A percentile compares a stretch with the other conserved stretches of the same genome.
These are phyloP conservation scores for Heliangelus exortis DNA, from an alignment of 2,797 vertebrate species.

Conservation along the genomic window DNA sequence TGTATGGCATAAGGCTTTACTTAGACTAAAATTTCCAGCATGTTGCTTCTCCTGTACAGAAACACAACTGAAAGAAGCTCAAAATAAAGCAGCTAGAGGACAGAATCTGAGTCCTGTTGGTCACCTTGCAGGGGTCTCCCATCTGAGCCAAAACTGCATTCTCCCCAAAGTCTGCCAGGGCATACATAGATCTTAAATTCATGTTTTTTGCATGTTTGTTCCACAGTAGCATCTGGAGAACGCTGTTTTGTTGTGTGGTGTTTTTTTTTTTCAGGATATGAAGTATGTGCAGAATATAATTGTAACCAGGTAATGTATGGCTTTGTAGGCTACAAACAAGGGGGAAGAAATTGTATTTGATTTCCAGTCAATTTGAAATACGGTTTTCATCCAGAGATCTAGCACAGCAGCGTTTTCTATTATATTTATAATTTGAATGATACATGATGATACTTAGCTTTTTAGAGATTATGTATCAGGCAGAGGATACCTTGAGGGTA, in stretches of 20 bases:
- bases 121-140: not conserved
- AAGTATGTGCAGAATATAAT: not conserved
- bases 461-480: not conserved
- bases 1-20: not conserved
- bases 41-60: not conserved
- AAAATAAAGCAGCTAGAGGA: not conserved
- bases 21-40: not conserved
- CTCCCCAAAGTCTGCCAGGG: not conserved
- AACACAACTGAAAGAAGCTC: accelerated
- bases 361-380: not conserved
- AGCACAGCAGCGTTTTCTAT: not conserved
- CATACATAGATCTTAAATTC: not conserved
- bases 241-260: not conserved
- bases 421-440: not conserved
- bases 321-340: not conserved
- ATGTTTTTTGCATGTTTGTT: not conserved
- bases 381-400: not conserved
- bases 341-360: not conserved
- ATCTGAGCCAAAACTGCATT: not conserved
- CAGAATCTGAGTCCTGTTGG: not conserved
- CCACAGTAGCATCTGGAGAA: not conserved
- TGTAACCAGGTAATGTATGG: not conserved
- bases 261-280: accelerated
- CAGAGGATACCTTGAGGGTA: not conserved
- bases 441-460: not conserved